phyloP scores from a whole-genome alignment of 1,140 invertebrate genomes.

The Trissolcus basalis region DNA sequence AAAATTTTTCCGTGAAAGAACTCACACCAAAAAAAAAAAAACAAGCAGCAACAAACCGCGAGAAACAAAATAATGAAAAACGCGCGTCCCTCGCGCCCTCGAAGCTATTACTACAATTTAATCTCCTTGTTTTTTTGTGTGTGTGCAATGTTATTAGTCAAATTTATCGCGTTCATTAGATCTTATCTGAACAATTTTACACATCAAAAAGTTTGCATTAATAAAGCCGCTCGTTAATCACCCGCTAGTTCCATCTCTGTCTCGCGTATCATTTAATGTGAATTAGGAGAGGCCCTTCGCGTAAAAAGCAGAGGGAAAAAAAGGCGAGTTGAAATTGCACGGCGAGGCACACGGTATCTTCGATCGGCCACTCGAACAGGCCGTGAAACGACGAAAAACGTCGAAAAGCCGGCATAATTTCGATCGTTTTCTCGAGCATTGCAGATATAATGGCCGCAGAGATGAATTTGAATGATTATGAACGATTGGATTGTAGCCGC shows the following conservation, averaged over 20 bases:
- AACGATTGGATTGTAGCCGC: slow-evolving; percentile 73
- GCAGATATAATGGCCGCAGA: slow-evolving; percentile 59
- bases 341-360: slow-evolving; percentile 15
- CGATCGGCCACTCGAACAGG: slow-evolving; percentile 18
- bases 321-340: slow-evolving; percentile 34
- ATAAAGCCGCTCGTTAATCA: slow-evolving; percentile 54
- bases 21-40: not conserved
- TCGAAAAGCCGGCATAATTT: slow-evolving; percentile 38
- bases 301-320: slow-evolving; percentile 3
- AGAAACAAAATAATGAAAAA: no score
- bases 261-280: slow-evolving; percentile 21
- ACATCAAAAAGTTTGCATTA: slow-evolving; percentile 56
- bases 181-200: slow-evolving; percentile 46
- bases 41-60: no score
- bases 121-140: no score
- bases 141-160: slow-evolving; percentile 48
- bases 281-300: slow-evolving; percentile 9
- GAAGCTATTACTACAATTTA: no score
- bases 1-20: slow-evolving; percentile 13
- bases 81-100: no score
- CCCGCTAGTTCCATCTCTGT: slow-evolving; percentile 14
- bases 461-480: slow-evolving; percentile 74
- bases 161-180: slow-evolving; percentile 52
- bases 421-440: slow-evolving; percentile 40
- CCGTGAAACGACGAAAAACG: slow-evolving; percentile 32